phyloP scores from a whole-genome alignment of 2,888 invertebrate genomes.

The Ichneumoninae sp. region DNA sequence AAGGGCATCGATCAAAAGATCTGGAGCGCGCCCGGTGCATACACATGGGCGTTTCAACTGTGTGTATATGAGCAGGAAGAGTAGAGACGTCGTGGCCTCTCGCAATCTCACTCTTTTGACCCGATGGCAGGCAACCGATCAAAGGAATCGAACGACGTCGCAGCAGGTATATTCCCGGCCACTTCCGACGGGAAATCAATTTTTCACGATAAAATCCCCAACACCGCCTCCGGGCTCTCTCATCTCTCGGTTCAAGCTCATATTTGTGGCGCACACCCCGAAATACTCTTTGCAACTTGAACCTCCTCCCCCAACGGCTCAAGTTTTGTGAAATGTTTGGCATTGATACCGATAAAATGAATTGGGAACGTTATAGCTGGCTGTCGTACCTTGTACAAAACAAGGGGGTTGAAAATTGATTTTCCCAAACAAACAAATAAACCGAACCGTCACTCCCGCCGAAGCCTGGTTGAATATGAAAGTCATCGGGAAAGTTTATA shows the following conservation, averaged over 20 bases:
- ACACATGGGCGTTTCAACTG: conserved; percentile 14
- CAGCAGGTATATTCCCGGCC: conserved; percentile 49
- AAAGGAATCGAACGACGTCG: conserved; percentile 54
- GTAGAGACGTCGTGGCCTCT: conserved; percentile 43
- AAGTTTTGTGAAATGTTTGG: conserved; percentile 20
- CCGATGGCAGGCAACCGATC: conserved; percentile 51
- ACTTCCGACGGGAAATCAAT: conserved; percentile 63
- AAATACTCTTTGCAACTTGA: conserved; percentile 25
- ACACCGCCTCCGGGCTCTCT: conserved; percentile 17
- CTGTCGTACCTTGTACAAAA: not conserved
- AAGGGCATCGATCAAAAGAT: conserved; percentile 59
- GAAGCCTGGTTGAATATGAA: conserved; percentile 36
- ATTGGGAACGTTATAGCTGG: conserved; percentile 23
- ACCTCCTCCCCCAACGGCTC: not conserved
- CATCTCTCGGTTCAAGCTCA: conserved; percentile 26
- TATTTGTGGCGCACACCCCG: conserved; percentile 16
- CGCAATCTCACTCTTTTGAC: conserved; percentile 65
- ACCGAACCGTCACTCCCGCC: conserved; percentile 5
- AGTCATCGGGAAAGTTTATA: conserved; percentile 26
- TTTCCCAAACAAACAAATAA: conserved; percentile 17
- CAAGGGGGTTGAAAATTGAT: conserved; percentile 26
- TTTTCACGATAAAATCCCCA: conserved; percentile 43
- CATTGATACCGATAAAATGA: conserved; percentile 30
- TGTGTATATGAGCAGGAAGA: conserved; percentile 3
- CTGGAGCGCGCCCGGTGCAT: conserved; percentile 24